Evolutionary conservation across 2,888 invertebrate genomes (phyloP).

Genomic region (Aelia acuminata): DNA sequence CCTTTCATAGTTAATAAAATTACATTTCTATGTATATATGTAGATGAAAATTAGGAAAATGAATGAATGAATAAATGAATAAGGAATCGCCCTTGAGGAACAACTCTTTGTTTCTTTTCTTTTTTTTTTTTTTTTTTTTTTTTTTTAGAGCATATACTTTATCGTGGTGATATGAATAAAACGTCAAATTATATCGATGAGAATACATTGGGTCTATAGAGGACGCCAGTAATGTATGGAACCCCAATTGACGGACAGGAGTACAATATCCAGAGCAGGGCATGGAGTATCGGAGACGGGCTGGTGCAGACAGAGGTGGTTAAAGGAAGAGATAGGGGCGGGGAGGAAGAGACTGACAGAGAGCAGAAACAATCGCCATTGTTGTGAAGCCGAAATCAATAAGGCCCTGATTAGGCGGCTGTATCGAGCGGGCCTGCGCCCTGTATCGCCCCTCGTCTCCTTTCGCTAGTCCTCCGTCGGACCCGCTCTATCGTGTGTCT

Average conservation of each 20-base stretch:
- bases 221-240: neutral
- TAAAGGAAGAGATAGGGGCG: conserved; percentile 42
- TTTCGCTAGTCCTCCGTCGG: neutral
- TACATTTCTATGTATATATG: no score
- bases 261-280: neutral
- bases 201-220: neutral
- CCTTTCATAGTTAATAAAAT: no score
- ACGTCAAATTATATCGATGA: neutral
- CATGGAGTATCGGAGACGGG: neutral
- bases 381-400: conserved; percentile 51
- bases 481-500: neutral
- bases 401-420: conserved; percentile 18
- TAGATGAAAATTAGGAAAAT: no score
- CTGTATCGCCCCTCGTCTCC: neutral
- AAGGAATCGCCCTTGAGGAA: neutral
- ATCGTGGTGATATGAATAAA: neutral
- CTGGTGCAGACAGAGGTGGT: neutral
- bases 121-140: neutral
- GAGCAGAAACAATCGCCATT: conserved; percentile 57
- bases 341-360: conserved; percentile 42
- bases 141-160: no score
- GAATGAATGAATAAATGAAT: no score
- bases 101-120: neutral
- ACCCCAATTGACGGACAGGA: neutral
- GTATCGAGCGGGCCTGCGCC: conserved; percentile 54